Evolutionary conservation across 2,113 vertebrate genomes (phyloP).

Genomic region (Melierax canorus): DNA sequence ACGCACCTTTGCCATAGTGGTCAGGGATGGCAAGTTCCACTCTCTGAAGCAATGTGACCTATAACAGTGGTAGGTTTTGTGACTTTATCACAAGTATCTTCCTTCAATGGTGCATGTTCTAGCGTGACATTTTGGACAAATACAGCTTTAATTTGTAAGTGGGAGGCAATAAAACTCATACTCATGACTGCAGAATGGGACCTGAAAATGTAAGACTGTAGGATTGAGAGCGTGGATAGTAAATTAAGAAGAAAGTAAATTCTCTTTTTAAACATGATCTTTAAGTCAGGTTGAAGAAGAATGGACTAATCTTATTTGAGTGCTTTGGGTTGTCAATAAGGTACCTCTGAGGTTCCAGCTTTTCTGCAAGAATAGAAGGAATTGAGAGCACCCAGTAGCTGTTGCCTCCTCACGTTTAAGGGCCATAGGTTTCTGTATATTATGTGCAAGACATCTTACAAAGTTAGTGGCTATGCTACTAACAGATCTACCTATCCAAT

Average conservation of each 20-base stretch:
- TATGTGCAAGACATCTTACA: not conserved
- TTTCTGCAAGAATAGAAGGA: not conserved
- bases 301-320: not conserved
- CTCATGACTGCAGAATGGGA: not conserved
- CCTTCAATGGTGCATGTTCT: not conserved
- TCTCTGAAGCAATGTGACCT: not conserved
- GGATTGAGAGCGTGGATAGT: not conserved
- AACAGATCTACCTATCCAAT: not conserved
- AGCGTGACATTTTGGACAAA: not conserved
- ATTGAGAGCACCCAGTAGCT: not conserved
- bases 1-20: not conserved
- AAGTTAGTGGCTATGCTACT: not conserved
- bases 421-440: not conserved
- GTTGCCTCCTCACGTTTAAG: not conserved
- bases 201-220: not conserved
- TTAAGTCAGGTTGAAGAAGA: not conserved
- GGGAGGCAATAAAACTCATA: not conserved
- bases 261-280: not conserved
- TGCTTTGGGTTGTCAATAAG: not conserved
- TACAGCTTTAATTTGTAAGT: not conserved
- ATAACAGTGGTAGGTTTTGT: not conserved
- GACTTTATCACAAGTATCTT: not conserved
- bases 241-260: not conserved
- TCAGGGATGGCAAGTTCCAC: not conserved
- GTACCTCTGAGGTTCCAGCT: not conserved